Evolutionary conservation across 2,888 invertebrate species (phyloP), one percentile per base, ranked within the genome.

Genomic region (Epirrita christyi): DNA sequence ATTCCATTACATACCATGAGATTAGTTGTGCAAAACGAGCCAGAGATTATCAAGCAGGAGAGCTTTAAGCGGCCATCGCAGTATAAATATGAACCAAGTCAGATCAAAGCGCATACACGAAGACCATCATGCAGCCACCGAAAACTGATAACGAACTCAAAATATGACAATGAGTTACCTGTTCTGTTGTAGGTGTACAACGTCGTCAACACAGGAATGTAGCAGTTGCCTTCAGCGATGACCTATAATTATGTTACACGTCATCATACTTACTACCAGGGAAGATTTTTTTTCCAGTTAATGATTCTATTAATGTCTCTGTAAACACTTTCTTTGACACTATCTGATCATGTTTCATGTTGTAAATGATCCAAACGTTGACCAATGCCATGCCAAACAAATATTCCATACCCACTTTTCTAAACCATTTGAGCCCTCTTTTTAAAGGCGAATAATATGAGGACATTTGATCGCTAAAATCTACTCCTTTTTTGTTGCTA

Each of bases 361-460:
- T 38, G 14, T 38, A 38, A 14, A 14, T 38, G 38, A 38, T 38
- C 38, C 38, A 38, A 14, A 14, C 38, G 38, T 66, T 67, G n/a
- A 66, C 40, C 0, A 70, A 37, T 7, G 55, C 40, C n/a, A 60
- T 70, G 1, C 67, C 65, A 40, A 66, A 65, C 43, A 70, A 52
- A 14, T 63, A 40, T 46, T 63, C 64, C 55, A 61, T 57, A 42
- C 63, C 56, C 5, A 65, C 52, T 46, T 68, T 70, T 32, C 62
- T 21, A 40, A 48, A 70, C 66, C 70, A 70, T 47, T 67, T 67
- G 9, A 66, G 41, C 7, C 65, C 65, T 58, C 61, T 32, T 46
- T 57, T 58, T 41, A 67, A 46, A 38, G 59, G 55, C 10, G 62
- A 49, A 41, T 66, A 67, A 41, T 69, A 69, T 0, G 67, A 51